Conservation (phyloP, 2,888 invertebrate genomes). For the Lasioglossum leucozonium region DNA sequence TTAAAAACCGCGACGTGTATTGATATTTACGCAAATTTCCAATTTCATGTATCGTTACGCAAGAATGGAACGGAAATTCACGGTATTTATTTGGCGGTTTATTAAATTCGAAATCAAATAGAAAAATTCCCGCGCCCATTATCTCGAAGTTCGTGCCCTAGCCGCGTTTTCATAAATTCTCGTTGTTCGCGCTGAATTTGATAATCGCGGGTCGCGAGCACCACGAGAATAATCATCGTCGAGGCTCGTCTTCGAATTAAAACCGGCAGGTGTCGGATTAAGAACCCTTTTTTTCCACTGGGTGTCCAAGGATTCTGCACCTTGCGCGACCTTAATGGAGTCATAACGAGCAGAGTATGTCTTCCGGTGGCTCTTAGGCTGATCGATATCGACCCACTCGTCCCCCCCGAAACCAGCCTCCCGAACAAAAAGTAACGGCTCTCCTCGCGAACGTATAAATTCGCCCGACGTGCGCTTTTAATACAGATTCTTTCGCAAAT, state of each 20-base stretch:
- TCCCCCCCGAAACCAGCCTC: neutral
- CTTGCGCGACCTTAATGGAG: slow-evolving; percentile 57
- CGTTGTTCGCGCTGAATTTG: neutral
- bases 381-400: slow-evolving; percentile 49
- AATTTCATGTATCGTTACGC: neutral
- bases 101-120: neutral
- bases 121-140: neutral
- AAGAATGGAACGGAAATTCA: neutral
- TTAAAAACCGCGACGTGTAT: neutral
- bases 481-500: slow-evolving; percentile 48
- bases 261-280: slow-evolving; percentile 37
- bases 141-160: neutral
- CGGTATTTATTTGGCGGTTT: neutral
- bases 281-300: neutral
- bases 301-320: slow-evolving; percentile 40
- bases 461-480: slow-evolving; percentile 32
- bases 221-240: neutral
- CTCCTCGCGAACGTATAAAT: slow-evolving; percentile 47
- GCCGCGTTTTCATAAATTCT: neutral
- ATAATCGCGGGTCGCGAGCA: neutral
- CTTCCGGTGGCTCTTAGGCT: slow-evolving; percentile 35
- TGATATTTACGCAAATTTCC: neutral
- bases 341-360: slow-evolving; percentile 24
- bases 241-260: neutral
- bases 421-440: neutral